Base-by-base conservation (phyloP, 2,888 invertebrate genomes). In the Cyrtodaria siliqua region DNA sequence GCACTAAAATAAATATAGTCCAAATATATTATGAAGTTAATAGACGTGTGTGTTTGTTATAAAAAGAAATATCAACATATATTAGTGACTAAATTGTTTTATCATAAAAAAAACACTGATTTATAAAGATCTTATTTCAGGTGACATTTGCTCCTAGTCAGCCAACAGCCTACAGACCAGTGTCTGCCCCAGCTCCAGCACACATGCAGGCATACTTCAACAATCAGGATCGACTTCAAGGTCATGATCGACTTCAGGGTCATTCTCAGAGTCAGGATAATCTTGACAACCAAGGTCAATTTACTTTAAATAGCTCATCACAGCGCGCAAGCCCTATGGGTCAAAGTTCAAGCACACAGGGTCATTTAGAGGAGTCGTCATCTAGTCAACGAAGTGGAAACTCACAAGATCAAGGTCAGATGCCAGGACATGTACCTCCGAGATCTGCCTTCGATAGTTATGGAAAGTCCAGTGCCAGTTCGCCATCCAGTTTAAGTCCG, bases 341-440 rank as follows among this genome's bases (percentile, higher is more conserved):
- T 53, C 89, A 90, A 64, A 89, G 90, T 79, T 87, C 87, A 63
- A 87, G 83, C 40, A 85, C 84, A 47, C 86, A 83, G 49, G 86
- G 85, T 20, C 85, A 83, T 29, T 69, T 82, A 38, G 79, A 86
- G n/a, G 86, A 82, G 49, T 86, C 86, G 18, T 81, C 79, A 33
- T 85, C 88, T 63, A 86, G 87, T 75, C 87, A 88, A 44, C 70
- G 77, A 50, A 87, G 84, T 70, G 66, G 73, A 49, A 42, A 52
- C 23, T 77, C 77, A 42, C 67, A 72, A 26, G 74, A 70, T 23
- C 74, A 53, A 57, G 24, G n/a, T 26, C 49, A 40, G 38, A 27
- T 29, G 20, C 53, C 33, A 20, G 53, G 55, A 44, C n/a, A 44
- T 44, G 4, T 20, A 44, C 16, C 40, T 38, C 42, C 12, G 4